A percentile compares a stretch with the other conserved stretches of the same genome.
Conservation (phyloP, 2,113 vertebrate genomes). For the Coptodon rendalli region DNA sequence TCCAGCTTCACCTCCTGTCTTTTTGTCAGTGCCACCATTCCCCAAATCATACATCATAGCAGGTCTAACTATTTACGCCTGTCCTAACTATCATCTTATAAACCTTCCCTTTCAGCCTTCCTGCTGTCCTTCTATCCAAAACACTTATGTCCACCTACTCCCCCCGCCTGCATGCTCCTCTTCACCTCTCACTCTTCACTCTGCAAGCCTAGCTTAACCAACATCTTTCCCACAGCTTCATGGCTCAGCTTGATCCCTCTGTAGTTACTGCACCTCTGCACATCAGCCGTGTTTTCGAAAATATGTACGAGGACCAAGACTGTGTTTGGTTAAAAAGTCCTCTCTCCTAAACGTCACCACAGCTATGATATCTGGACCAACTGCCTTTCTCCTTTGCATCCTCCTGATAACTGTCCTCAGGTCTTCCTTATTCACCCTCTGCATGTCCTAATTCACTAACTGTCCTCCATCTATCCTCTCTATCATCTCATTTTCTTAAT, state of each 20-base stretch:
- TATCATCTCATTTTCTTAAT: neutral
- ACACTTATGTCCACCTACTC: neutral
- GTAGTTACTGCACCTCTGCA: neutral
- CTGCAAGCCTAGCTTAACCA: neutral
- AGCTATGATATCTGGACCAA: neutral
- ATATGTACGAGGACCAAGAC: rapidly evolving
- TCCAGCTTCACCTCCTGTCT: neutral
- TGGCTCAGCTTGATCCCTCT: neutral
- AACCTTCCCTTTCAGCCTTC: neutral
- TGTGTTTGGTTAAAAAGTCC: neutral
- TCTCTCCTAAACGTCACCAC: neutral
- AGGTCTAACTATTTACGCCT: neutral
- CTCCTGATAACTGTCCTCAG: neutral
- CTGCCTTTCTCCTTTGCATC: neutral
- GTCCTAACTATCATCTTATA: neutral
- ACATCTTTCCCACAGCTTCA: neutral
- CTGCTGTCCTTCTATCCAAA: neutral
- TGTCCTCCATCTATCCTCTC: neutral
- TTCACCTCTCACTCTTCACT: neutral
- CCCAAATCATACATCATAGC: neutral
- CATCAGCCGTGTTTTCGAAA: neutral
- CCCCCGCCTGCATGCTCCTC: neutral
- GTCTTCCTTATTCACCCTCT: neutral
- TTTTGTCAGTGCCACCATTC: neutral
- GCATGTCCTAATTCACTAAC: neutral